Evolutionary conservation across 1,140 invertebrate genomes (phyloP).

Genomic region (Aphis gossypii): DNA sequence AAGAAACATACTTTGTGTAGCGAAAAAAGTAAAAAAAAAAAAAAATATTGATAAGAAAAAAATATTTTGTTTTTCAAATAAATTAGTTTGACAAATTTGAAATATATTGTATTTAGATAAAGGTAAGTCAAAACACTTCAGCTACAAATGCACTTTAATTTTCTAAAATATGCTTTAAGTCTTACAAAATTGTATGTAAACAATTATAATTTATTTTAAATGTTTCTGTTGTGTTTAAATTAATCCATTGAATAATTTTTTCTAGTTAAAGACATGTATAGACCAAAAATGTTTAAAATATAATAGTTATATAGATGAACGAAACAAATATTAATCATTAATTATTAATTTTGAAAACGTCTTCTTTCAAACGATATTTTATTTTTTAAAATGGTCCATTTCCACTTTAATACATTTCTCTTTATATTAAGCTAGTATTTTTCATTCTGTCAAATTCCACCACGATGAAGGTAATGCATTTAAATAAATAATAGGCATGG

Average conservation of each 20-base stretch:
- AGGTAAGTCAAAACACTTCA: neutral
- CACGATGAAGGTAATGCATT: neutral
- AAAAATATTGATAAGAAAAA: neutral
- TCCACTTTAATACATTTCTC: neutral
- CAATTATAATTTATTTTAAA: neutral
- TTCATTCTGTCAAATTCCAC: slow-evolving; percentile 8
- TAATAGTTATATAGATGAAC: neutral
- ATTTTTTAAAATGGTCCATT: neutral
- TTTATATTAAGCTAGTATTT: slow-evolving; percentile 4
- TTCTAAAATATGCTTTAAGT: neutral
- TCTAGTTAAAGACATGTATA: neutral
- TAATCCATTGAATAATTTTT: neutral
- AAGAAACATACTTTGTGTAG: neutral
- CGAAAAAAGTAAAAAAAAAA: neutral
- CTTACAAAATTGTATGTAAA: neutral
- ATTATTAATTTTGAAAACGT: neutral
- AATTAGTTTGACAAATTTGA: neutral
- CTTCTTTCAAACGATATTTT: neutral
- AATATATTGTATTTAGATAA: neutral
- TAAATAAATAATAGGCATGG: slow-evolving; percentile 9
- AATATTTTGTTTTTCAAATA: neutral
- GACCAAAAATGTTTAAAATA: neutral
- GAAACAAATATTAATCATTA: neutral
- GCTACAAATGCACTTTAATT: neutral
- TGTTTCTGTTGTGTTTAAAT: neutral